Conservation (phyloP, 1,140 invertebrate genomes). For the Pseudomyrmex dendroicus region DNA sequence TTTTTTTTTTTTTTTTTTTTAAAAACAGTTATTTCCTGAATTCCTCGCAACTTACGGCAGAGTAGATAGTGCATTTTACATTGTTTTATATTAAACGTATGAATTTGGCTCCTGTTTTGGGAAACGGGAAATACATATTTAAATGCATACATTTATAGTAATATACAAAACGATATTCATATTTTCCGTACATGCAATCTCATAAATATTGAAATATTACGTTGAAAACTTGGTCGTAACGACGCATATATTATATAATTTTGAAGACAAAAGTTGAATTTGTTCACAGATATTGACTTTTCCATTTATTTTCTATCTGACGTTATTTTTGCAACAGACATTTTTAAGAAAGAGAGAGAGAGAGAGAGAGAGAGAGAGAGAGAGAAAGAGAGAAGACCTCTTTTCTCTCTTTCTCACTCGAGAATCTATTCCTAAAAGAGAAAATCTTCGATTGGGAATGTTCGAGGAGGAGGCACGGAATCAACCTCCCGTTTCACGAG, state of each 20-base stretch:
- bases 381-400: neutral
- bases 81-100: neutral
- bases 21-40: constrained; percentile 18
- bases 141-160: neutral
- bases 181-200: neutral
- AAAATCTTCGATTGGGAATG: constrained; percentile 42
- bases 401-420: constrained; percentile 16
- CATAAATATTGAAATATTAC: neutral
- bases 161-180: neutral
- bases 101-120: constrained; percentile 10
- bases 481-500: constrained; percentile 36
- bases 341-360: constrained; percentile 8
- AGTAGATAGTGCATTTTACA: neutral
- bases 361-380: neutral
- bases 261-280: neutral
- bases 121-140: neutral
- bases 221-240: neutral
- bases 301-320: neutral
- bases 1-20: neutral
- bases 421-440: constrained; percentile 52
- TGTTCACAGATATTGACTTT: neutral
- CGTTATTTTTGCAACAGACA: neutral
- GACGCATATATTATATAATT: too few species aligned
- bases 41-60: neutral
- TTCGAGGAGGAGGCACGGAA: constrained; percentile 34